Percentiles rank a stretch among this genome's conserved stretches.
Evolutionary conservation across 2,113 vertebrate species (phyloP).

Genomic region (Neofelis nebulosa): DNA sequence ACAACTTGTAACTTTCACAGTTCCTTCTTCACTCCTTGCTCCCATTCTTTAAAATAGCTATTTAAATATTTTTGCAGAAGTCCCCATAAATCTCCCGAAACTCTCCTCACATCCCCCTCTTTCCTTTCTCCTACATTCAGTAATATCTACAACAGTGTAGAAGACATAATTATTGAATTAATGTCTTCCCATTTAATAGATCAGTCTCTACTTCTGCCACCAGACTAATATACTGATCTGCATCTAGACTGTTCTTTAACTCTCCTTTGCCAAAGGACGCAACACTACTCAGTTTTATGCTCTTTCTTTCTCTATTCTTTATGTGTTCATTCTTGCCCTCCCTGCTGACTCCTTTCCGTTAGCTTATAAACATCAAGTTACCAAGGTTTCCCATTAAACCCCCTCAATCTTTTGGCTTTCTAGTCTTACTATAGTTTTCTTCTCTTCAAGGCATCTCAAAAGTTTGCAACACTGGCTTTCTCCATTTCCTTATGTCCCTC

Average conservation of each 20-base stretch:
- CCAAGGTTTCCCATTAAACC: background rate
- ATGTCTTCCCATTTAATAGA: background rate
- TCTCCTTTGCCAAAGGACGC: background rate
- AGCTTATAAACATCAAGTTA: background rate
- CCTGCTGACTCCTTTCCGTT: background rate
- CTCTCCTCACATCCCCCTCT: background rate
- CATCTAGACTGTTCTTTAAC: background rate
- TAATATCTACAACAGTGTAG: background rate
- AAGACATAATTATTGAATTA: background rate
- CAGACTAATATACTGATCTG: background rate
- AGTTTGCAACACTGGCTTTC: background rate
- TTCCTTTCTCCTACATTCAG: background rate
- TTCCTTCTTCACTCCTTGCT: background rate
- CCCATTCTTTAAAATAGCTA: background rate
- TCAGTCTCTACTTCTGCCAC: background rate
- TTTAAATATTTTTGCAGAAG: background rate
- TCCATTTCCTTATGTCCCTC: background rate
- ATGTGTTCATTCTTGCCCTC: background rate
- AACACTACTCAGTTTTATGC: background rate
- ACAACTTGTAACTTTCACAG: background rate
- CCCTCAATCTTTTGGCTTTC: background rate
- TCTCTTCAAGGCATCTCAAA: background rate
- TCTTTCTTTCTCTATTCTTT: background rate
- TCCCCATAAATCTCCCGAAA: background rate
- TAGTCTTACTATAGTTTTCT: background rate